Evolutionary conservation across 2,113 vertebrate genomes (phyloP).

Genomic region (Pterocles burchelli): DNA sequence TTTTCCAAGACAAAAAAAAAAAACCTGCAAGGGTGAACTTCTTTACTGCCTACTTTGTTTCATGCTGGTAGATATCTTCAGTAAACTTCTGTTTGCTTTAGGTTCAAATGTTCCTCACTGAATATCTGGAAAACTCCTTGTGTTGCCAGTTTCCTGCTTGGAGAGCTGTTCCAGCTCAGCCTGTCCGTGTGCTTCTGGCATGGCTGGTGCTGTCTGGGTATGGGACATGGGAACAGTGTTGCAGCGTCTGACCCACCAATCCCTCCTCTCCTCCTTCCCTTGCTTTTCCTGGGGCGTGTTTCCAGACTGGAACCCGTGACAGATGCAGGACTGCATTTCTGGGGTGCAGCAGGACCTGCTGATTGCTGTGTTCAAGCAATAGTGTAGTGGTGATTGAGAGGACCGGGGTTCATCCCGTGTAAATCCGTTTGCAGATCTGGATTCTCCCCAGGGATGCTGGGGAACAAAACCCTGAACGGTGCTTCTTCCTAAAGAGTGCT

Average conservation of each 20-base stretch:
- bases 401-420: background rate
- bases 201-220: background rate
- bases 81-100: background rate
- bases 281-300: background rate
- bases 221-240: background rate
- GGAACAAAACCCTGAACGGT: background rate
- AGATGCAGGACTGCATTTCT: background rate
- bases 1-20: background rate
- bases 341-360: background rate
- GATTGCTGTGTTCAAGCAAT: fast-evolving
- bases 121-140: background rate
- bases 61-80: background rate
- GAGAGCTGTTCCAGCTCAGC: too few species aligned
- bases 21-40: background rate
- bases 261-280: background rate
- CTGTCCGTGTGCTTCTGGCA: background rate
- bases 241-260: background rate
- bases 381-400: background rate
- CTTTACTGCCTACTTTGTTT: background rate
- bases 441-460: background rate
- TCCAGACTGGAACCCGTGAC: fast-evolving
- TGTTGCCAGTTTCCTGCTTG: background rate
- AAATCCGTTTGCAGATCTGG: background rate
- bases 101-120: background rate
- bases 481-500: background rate